phyloP scores from a whole-genome alignment of 2,797 vertebrate species.

The Sebastes flavidus region DNA sequence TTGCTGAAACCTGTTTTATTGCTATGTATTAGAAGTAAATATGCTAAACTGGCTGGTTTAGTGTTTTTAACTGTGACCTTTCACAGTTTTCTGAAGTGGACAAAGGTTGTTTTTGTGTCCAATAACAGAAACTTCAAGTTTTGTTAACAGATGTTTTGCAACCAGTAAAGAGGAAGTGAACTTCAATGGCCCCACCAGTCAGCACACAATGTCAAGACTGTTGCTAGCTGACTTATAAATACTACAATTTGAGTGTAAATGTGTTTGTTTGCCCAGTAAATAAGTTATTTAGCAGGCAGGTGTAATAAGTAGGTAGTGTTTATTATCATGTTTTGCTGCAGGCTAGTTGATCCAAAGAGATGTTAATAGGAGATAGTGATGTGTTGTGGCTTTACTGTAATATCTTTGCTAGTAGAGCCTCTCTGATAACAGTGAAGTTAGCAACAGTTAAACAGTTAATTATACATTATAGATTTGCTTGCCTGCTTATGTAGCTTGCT shows the following conservation, averaged over 20 bases:
- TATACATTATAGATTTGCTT: not conserved
- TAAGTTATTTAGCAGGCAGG: conserved; percentile 17
- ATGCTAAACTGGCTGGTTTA: not conserved
- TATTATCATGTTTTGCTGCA: conserved; percentile 19
- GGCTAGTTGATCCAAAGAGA: conserved; percentile 40
- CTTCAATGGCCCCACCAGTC: not conserved
- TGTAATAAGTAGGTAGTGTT: not conserved
- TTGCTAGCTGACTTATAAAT: not conserved
- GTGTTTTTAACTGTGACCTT: conserved; percentile 45
- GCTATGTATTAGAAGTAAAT: conserved; percentile 35
- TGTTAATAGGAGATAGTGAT: conserved; percentile 46
- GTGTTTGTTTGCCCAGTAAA: conserved; percentile 13
- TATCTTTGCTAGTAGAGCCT: conserved; percentile 10
- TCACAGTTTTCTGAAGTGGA: not conserved
- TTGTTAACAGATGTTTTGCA: conserved; percentile 15
- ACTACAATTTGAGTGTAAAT: not conserved
- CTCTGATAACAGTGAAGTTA: conserved; percentile 4
- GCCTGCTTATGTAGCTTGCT: not conserved
- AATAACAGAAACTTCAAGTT: not conserved
- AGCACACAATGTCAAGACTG: conserved; percentile 2
- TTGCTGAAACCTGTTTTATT: conserved; percentile 1
- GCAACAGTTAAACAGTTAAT: no score
- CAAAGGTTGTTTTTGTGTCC: not conserved
- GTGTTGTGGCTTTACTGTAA: conserved; percentile 69
- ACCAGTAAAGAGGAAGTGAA: conserved; percentile 56